Evolutionary conservation across 2,888 invertebrate genomes (phyloP).

Genomic region (Heteromyza rotundicornis): DNA sequence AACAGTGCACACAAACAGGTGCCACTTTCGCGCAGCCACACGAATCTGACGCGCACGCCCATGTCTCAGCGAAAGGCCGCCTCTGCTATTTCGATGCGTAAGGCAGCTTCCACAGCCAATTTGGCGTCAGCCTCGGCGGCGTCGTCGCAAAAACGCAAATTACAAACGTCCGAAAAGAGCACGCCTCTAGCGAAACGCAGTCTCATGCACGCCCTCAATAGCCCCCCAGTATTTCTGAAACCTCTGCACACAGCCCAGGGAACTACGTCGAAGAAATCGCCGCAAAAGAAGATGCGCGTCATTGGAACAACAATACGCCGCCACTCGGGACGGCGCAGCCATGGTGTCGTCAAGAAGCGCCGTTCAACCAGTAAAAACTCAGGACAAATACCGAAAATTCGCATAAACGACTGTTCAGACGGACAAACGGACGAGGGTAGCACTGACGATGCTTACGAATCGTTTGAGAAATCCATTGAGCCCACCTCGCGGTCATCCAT

Average conservation of each 20-base stretch:
- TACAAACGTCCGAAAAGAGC: conserved; percentile 30
- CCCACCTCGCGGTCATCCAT: conserved; percentile 40
- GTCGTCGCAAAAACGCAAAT: conserved; percentile 46
- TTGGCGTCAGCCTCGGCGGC: conserved; percentile 21
- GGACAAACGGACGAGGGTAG: conserved; percentile 21
- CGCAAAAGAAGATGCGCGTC: conserved; percentile 36
- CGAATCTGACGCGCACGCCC: conserved; percentile 41
- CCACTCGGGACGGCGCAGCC: conserved; percentile 45
- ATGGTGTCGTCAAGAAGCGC: conserved; percentile 36
- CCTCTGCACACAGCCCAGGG: conserved; percentile 21
- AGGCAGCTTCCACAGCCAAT: conserved; percentile 45
- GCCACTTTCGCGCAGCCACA: conserved; percentile 14
- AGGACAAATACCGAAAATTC: conserved; percentile 24
- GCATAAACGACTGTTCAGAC: conserved; percentile 14
- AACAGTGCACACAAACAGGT: conserved; percentile 63
- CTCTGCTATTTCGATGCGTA: conserved; percentile 42
- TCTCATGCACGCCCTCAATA: conserved; percentile 44
- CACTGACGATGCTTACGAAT: conserved; percentile 38
- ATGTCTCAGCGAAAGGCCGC: conserved; percentile 43
- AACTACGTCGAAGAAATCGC: conserved; percentile 23
- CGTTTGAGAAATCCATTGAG: conserved; percentile 44
- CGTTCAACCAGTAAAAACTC: conserved; percentile 29
- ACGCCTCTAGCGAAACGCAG: conserved; percentile 52
- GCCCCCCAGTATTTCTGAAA: conserved; percentile 40
- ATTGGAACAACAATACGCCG: conserved; percentile 49